Conservation (phyloP, 2,797 vertebrate species). For the Sternotherus odoratus region DNA sequence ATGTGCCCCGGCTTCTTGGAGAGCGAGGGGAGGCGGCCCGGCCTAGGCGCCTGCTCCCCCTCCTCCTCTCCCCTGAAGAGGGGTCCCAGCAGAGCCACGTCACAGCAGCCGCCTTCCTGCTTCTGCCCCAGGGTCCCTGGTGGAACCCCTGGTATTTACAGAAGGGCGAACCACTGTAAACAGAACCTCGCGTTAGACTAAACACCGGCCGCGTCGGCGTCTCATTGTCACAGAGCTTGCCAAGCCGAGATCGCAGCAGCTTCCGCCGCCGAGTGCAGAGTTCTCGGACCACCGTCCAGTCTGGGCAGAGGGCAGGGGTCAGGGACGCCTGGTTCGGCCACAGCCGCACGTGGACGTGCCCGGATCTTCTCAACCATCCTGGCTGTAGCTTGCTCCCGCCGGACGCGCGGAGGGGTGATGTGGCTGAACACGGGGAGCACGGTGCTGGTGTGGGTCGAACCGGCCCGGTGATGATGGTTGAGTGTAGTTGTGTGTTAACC, state of each 20-base stretch:
- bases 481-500: no score
- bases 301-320: no score
- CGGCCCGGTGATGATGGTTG: not conserved
- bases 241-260: not conserved
- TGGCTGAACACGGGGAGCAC: no score
- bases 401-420: no score
- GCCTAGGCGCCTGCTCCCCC: no score
- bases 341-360: not conserved
- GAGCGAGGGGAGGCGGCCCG: no score
- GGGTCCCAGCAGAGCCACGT: not conserved
- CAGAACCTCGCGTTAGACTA: not conserved
- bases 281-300: no score
- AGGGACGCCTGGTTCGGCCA: no score
- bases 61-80: no score
- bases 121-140: not conserved
- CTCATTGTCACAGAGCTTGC: not conserved
- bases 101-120: not conserved
- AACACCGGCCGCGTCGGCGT: not conserved
- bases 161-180: not conserved
- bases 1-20: no score
- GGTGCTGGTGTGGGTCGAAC: no score
- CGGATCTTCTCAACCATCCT: not conserved
- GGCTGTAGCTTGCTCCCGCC: no score
- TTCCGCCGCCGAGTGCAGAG: not conserved
- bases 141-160: not conserved